Evolutionary conservation across 2,888 invertebrate species (phyloP), one percentile per base, ranked within the genome.

Genomic region (Fragum sueziense): DNA sequence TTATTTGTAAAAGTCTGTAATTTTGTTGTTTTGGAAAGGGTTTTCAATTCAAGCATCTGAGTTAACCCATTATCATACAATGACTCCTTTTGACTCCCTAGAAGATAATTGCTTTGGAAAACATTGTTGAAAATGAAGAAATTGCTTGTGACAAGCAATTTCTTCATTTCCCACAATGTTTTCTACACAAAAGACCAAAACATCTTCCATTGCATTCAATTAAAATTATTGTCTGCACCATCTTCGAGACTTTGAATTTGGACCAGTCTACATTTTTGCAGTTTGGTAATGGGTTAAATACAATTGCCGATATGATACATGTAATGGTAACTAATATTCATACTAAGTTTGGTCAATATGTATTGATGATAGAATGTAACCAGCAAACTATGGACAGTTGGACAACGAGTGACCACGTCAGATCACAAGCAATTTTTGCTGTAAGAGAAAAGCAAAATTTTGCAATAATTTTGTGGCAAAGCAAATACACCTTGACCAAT

Each of bases 81-180:
- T 52, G 7, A 4, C n/a, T 7, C 52, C 7, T 20, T 52, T 52
- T 52, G 7, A 17, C n/a, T 17, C 52, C 7, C 6, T n/a, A 11
- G 11, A 9, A 22, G 52, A 52, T 6, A 52, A 52, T n/a, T 9
- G 22, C 52, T 6, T 52, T 52, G 22, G 61, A 61, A 61, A 31
- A 27, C 2, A 61, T 29, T 61, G 31, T 61, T 1, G 33, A 17
- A 61, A 20, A 31, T 22, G 14, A 25, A 61, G 17, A 61, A 61
- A 61, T 29, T 22, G 62, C 62, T 62, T n/a, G n/a, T 20, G 11
- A 37, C 62, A 33, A 62, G 37, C 33, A 34, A 34, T 62, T 62
- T 62, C 22, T 62, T 31, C 25, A 20, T 62, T 62, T 62, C 9
- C 37, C 62, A 34, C 34, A 34, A 9, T 22, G 62, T 33, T 62